Percentiles rank a stretch among this genome's conserved stretches.
phyloP scores from a whole-genome alignment of 2,888 invertebrate species.

The Strigamia crassipes region DNA sequence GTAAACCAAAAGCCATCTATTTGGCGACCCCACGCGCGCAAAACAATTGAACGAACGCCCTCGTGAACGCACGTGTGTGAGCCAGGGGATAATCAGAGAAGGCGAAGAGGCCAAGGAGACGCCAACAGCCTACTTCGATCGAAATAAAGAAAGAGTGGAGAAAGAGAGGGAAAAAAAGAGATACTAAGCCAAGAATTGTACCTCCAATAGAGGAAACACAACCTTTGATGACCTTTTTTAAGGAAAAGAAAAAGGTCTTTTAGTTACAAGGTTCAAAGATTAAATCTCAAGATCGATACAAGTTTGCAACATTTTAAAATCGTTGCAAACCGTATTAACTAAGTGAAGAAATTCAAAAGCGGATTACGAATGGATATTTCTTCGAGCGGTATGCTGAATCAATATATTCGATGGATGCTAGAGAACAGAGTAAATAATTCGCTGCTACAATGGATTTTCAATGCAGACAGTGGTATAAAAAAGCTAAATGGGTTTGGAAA shows the following conservation, averaged over 20 bases:
- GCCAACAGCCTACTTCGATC: slow-evolving; percentile 33
- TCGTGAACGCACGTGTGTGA: slow-evolving; percentile 40
- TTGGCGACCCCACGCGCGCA: slow-evolving; percentile 42
- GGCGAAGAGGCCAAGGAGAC: slow-evolving; percentile 42
- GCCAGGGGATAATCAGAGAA: slow-evolving; percentile 40
- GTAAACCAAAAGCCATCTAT: slow-evolving; percentile 42
- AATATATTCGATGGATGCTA: slow-evolving; percentile 24
- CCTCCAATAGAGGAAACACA: slow-evolving; percentile 17
- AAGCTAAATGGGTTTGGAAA: background rate
- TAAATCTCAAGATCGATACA: background rate
- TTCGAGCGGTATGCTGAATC: background rate
- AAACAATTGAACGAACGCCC: slow-evolving; percentile 42
- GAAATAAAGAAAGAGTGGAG: slow-evolving; percentile 32
- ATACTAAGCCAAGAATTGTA: slow-evolving; percentile 31
- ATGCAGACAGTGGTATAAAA: background rate
- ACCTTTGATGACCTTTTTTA: slow-evolving; percentile 29
- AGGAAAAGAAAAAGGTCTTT: background rate
- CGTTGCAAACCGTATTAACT: slow-evolving; percentile 18
- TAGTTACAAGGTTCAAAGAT: slow-evolving; percentile 18
- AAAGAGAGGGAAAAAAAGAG: background rate
- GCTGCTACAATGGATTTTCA: slow-evolving; percentile 21
- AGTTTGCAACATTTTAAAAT: slow-evolving; percentile 35
- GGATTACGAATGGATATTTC: slow-evolving; percentile 32
- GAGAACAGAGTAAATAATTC: slow-evolving; percentile 31
- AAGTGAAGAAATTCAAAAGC: slow-evolving; percentile 14